phyloP scores from a whole-genome alignment of 2,888 invertebrate species.

The Cheilosia scutellata region DNA sequence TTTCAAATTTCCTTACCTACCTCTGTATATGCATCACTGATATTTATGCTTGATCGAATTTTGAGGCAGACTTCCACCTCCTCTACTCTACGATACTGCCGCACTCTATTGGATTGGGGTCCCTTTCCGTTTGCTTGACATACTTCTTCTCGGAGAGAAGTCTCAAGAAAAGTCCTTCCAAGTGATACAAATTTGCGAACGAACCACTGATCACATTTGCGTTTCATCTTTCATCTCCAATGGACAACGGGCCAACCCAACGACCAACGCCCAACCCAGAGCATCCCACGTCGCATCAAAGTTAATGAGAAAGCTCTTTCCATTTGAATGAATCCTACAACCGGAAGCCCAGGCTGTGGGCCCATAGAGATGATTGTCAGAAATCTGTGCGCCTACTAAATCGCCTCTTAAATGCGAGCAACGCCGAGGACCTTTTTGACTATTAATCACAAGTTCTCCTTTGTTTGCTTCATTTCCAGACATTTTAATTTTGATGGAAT shows the following conservation, averaged over 20 bases:
- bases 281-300: background rate
- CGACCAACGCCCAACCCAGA: too few species aligned
- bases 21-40: background rate
- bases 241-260: background rate
- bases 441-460: conserved; percentile 13
- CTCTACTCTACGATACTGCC: background rate
- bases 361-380: conserved; percentile 5
- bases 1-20: background rate
- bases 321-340: background rate
- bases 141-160: too few species aligned
- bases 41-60: conserved; percentile 19
- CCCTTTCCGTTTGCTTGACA: background rate
- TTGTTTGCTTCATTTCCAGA: background rate
- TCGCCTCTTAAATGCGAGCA: conserved; percentile 32
- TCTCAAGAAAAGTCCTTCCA: conserved; percentile 2
- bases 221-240: conserved; percentile 43
- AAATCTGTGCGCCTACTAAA: conserved; percentile 6
- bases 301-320: conserved; percentile 11
- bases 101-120: background rate
- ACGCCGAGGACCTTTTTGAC: background rate
- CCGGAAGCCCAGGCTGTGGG: background rate
- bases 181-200: conserved; percentile 33
- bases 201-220: conserved; percentile 36
- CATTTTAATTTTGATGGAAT: conserved; percentile 42
- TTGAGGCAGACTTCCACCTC: background rate